phyloP scores from a whole-genome alignment of 2,113 vertebrate genomes.

The Campylomormyrus numenius region DNA sequence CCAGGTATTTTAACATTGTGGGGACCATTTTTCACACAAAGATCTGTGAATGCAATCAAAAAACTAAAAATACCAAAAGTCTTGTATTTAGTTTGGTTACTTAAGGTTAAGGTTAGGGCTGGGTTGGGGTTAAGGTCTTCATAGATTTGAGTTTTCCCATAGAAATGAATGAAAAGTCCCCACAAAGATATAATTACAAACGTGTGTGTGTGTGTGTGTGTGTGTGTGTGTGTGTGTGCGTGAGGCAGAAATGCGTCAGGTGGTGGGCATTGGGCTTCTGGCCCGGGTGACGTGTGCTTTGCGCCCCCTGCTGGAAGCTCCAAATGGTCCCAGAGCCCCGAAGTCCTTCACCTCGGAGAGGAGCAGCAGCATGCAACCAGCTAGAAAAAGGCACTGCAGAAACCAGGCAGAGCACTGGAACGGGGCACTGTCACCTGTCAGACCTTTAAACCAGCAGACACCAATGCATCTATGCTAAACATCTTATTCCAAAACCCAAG shows the following conservation, averaged over 20 bases:
- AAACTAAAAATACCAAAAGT: too few species aligned
- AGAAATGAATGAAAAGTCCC: too few species aligned
- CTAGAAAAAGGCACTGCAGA: not conserved
- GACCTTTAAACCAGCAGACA: not conserved
- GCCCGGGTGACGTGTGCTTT: not conserved
- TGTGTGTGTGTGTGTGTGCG: not conserved
- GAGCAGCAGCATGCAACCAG: not conserved
- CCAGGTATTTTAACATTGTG: not conserved
- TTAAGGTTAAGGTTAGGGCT: too few species aligned
- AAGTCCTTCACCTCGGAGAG: not conserved
- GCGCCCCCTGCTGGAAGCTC: not conserved
- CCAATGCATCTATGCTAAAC: not conserved
- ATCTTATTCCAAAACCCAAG: not conserved
- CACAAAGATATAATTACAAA: too few species aligned
- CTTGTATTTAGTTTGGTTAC: too few species aligned
- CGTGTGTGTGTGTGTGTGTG: not conserved
- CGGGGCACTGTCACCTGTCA: too few species aligned
- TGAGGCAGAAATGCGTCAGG: not conserved
- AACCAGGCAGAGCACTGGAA: not conserved
- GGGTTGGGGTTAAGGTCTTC: too few species aligned
- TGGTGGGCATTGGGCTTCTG: not conserved
- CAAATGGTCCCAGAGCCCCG: not conserved
- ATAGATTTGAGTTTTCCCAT: too few species aligned
- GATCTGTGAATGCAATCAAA: too few species aligned
- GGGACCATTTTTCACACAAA: not conserved